A percentile compares a stretch with the other conserved stretches of the same genome.
Evolutionary conservation across 2,888 invertebrate genomes (phyloP).

Genomic region (Metalampra italica): DNA sequence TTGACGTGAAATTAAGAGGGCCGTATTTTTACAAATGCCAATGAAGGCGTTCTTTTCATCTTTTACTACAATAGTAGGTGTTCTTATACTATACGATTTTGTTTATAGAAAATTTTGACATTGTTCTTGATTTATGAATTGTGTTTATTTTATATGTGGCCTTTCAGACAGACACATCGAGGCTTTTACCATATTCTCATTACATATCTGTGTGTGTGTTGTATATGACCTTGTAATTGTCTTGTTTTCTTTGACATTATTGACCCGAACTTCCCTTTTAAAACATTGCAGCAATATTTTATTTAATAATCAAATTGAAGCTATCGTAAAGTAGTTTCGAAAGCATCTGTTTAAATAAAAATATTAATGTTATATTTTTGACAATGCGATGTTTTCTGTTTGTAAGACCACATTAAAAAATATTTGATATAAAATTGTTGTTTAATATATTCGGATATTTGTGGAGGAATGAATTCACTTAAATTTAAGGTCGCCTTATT

Average conservation of each 20-base stretch:
- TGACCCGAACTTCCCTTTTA: too few species aligned
- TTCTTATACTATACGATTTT: slow-evolving; percentile 49
- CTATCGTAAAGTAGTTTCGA: too few species aligned
- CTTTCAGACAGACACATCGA: slow-evolving; percentile 35
- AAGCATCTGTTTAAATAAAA: too few species aligned
- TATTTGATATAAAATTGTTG: slow-evolving; percentile 58
- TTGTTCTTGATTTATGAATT: slow-evolving; percentile 61
- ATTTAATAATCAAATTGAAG: too few species aligned
- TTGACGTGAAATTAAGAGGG: slow-evolving; percentile 29
- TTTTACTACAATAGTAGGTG: slow-evolving; percentile 27
- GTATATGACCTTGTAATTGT: neutral
- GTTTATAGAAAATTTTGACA: slow-evolving; percentile 56
- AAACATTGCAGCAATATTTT: too few species aligned
- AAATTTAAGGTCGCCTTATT: too few species aligned
- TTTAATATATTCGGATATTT: slow-evolving; percentile 42
- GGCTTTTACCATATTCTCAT: neutral
- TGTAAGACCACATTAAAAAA: slow-evolving; percentile 42
- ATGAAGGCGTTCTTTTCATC: slow-evolving; percentile 19
- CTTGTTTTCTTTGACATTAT: neutral
- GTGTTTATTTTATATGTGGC: slow-evolving; percentile 55
- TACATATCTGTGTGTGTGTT: neutral
- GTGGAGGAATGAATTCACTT: slow-evolving; percentile 13
- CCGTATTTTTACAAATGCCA: slow-evolving; percentile 17
- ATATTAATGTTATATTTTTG: too few species aligned
- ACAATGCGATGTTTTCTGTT: slow-evolving; percentile 24